Percentiles rank a stretch among this genome's conserved stretches.
Conservation (phyloP, 1,140 invertebrate species). For the Ruditapes philippinarum region DNA sequence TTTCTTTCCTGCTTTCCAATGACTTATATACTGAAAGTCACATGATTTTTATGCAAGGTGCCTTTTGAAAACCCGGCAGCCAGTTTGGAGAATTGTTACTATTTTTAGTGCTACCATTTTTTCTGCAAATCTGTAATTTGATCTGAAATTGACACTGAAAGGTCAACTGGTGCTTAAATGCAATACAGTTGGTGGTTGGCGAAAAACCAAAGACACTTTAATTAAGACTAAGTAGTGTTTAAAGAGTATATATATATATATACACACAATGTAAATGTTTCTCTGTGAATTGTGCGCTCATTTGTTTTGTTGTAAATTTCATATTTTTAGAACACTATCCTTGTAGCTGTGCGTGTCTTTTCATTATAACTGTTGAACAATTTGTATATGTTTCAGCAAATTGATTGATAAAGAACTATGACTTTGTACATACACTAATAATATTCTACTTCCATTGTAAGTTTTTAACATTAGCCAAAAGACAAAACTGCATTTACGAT, state of each 20-base stretch:
- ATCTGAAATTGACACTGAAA: slow-evolving; percentile 7
- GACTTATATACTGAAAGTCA: background rate
- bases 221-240: background rate
- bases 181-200: slow-evolving; percentile 44
- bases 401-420: background rate
- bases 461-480: background rate
- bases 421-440: background rate
- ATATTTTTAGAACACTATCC: background rate
- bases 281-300: slow-evolving; percentile 14
- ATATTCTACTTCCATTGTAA: background rate
- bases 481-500: background rate
- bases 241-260: background rate
- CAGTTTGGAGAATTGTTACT: background rate
- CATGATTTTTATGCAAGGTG: slow-evolving; percentile 29
- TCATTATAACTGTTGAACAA: background rate
- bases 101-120: slow-evolving; percentile 48
- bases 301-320: slow-evolving; percentile 30
- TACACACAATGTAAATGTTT: too few species aligned
- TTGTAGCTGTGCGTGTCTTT: slow-evolving; percentile 14
- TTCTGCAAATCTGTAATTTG: slow-evolving; percentile 54
- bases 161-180: slow-evolving; percentile 37
- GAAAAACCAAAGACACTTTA: slow-evolving; percentile 25
- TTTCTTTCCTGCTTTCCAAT: background rate
- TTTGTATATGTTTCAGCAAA: background rate
- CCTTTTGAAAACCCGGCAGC: slow-evolving; percentile 44